phyloP scores from a whole-genome alignment of 2,888 invertebrate genomes.

The Parthenolecanium corni region DNA sequence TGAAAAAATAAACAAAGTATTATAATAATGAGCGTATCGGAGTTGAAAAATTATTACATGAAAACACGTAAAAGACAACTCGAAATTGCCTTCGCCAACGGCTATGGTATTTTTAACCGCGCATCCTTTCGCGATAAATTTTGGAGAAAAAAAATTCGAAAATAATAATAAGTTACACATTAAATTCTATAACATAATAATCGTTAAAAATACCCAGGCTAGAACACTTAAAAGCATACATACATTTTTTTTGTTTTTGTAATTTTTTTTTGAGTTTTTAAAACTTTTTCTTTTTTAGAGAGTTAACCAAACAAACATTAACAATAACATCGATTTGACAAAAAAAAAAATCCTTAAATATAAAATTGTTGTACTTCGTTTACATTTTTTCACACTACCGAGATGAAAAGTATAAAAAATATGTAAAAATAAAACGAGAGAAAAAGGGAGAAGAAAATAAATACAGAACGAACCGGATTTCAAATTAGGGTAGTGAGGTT shows the following conservation, averaged over 20 bases:
- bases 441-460: neutral
- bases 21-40: too few relatives aligned
- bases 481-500: too few relatives aligned
- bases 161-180: conserved; percentile 8
- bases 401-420: neutral
- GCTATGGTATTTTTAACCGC: neutral
- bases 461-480: neutral
- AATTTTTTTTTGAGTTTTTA: too few relatives aligned
- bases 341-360: conserved; percentile 2
- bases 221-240: conserved; percentile 23
- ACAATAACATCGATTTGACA: too few relatives aligned
- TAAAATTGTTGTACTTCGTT: conserved; percentile 18
- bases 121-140: neutral
- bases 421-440: neutral
- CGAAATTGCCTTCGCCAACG: neutral
- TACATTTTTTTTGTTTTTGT: neutral
- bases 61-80: neutral
- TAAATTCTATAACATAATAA: conserved; percentile 3
- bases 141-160: neutral
- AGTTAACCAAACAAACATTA: too few relatives aligned
- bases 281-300: too few relatives aligned
- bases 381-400: conserved; percentile 3
- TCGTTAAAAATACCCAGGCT: conserved; percentile 18
- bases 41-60: too few relatives aligned
- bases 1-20: too few relatives aligned